Evolutionary conservation across 2,113 vertebrate genomes (phyloP).

Genomic region (Micronycteris hirsuta): DNA sequence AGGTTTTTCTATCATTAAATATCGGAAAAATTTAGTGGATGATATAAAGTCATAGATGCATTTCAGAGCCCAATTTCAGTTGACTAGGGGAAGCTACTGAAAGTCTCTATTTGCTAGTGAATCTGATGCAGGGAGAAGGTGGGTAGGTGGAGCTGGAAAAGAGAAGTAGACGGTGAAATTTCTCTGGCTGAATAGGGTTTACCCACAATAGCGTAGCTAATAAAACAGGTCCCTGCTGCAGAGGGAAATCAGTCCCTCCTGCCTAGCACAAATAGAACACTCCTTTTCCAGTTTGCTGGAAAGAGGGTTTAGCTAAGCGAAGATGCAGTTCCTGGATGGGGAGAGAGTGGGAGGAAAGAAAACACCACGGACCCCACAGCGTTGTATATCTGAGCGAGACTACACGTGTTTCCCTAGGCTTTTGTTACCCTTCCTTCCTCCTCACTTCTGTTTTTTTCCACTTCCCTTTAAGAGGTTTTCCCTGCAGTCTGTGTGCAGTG

Average conservation of each 20-base stretch:
- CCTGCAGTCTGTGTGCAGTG: neutral
- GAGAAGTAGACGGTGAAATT: neutral
- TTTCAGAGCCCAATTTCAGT: constrained; percentile 39
- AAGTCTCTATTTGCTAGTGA: constrained; percentile 33
- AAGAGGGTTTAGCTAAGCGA: neutral
- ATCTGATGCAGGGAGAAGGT: neutral
- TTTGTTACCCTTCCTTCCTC: neutral
- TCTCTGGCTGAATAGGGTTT: neutral
- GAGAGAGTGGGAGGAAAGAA: neutral
- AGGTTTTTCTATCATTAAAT: constrained; percentile 40
- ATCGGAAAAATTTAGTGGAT: constrained; percentile 34
- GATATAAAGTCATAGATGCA: constrained; percentile 10
- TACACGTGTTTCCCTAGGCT: neutral
- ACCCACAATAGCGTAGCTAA: no score
- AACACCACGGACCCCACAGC: neutral
- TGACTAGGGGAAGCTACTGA: neutral
- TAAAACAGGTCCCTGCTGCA: neutral
- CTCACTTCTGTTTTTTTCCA: neutral
- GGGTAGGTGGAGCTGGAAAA: neutral
- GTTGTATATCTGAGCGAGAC: neutral
- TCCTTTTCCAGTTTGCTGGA: neutral
- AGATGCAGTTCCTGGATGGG: neutral
- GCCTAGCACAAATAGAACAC: neutral
- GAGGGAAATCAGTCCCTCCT: neutral
- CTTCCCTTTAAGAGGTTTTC: neutral